Evolutionary conservation across 1,140 invertebrate genomes (phyloP).

Genomic region (Pseudomyrmex cubaensis): DNA sequence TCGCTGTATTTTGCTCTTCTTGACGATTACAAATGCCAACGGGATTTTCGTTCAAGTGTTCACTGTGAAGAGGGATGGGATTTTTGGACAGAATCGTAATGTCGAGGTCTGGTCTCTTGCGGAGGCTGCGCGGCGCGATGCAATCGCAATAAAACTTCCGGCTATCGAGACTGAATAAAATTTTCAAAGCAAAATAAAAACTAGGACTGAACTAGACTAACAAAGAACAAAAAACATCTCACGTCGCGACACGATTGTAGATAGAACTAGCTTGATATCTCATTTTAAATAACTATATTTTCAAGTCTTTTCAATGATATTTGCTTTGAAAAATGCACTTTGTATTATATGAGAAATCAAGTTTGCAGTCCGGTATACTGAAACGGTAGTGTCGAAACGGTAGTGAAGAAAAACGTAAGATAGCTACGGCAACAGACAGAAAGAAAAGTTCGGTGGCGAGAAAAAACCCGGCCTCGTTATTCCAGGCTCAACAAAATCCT

Average conservation of each 20-base stretch:
- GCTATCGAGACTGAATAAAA: not conserved
- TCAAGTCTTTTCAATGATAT: slow-evolving; percentile 24
- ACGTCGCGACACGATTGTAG: not conserved
- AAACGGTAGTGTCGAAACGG: slow-evolving; percentile 9
- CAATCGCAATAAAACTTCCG: not conserved
- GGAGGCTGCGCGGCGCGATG: not conserved
- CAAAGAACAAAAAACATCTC: not conserved
- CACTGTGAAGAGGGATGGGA: not conserved
- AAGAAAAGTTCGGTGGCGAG: slow-evolving; percentile 17
- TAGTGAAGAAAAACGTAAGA: slow-evolving; percentile 42
- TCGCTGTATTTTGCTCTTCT: slow-evolving; percentile 12
- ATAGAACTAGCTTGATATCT: slow-evolving; percentile 30
- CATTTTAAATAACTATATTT: slow-evolving; percentile 26
- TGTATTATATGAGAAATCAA: slow-evolving; percentile 31
- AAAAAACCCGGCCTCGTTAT: slow-evolving; percentile 71
- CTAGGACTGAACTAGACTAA: not conserved
- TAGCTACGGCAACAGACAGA: not conserved
- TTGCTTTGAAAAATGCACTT: slow-evolving; percentile 47
- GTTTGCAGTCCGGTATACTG: slow-evolving; percentile 39
- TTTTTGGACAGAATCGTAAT: no score
- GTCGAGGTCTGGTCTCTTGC: no score
- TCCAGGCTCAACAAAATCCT: slow-evolving; percentile 67
- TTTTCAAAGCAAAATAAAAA: not conserved
- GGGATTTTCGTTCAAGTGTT: slow-evolving; percentile 12
- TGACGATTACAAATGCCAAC: slow-evolving; percentile 37